Base-by-base conservation (phyloP, 1,140 invertebrate species). In the Frieseomelitta varia region DNA sequence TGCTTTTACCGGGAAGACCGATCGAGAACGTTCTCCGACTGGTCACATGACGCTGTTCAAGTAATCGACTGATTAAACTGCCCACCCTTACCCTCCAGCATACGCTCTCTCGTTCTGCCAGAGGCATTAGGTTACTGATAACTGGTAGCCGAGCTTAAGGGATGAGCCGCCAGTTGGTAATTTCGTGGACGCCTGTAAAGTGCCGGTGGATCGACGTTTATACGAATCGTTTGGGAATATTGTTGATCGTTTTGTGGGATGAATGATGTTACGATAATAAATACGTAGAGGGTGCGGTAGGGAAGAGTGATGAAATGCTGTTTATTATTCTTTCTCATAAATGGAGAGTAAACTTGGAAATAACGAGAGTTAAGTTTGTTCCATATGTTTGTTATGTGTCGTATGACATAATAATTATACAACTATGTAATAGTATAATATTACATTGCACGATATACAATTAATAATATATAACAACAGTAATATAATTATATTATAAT, bases 51-150 rank as follows among this genome's bases (percentile, higher is more conserved):
- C 55, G 21, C 51, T 39, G 47, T 67, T 79, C 68, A 72, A 63
- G 87, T 84, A 89, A 89, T 89, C 68, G 73, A 79, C 80, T 77
- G 85, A 89, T 89, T 79, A 88, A 89, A 89, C 88, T 69, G 77
- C 27, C 58, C 34, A 34, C 65, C 55, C 67, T 67, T 17, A 24
- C 24, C 39, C 51, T 83, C 56, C 63, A 34, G 47, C 30, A 63
- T 47, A 47, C 39, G 39, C 8, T 47, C 6, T 47, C 6, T 8
- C 39, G 8, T 19, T 61, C 21, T 53, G 75, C 85, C 68, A 51
- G 55, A 88, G 55, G 65, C 79, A 72, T 88, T 79, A 73, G 65
- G 73, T 89, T 89, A 77, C 72, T 30, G 63, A 53, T 73, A 87
- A 77, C 72, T 30, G 63, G 58, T 73, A 87, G 77, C 56, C 58